Evolutionary conservation across 2,888 invertebrate species (phyloP), one percentile per base, ranked within the genome.

Genomic region (Alloplasta piceator): DNA sequence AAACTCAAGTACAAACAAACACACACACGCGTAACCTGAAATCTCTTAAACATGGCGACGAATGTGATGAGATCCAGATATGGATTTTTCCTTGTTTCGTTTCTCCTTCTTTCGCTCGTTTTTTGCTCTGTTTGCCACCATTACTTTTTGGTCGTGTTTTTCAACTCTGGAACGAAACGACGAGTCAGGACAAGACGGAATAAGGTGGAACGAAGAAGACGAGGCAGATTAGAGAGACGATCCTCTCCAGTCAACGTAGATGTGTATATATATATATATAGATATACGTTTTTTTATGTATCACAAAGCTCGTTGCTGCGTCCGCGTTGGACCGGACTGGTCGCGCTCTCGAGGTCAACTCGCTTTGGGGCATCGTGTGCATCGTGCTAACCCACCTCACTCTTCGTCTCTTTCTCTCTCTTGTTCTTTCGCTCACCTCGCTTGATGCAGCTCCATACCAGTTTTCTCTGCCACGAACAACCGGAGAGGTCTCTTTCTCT

Each of bases 321-420:
- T 79, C 86, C 76, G 56, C 75, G 71, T 71, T 79, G 78, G 60
- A 78, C 82, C 80, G 83, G 80, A 83, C 86, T 87, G 86, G 82
- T 81, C 84, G 85, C 85, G 85, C 87, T 87, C 88, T 87, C 80
- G 89, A 90, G 91, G 91, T 91, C 91, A 92, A 90, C 86, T 89
- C 86, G 91, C 91, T 91, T 90, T 91, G 88, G 91, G 91, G 91
- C 91, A 91, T 92, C 91, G 88, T 89, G 89, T 89, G 84, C 86
- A 86, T 88, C 89, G 91, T 91, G 91, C 91, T 86, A 87, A 88
- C 88, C 88, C 87, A 87, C 82, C 81, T 79, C 79, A 68, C 76
- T 87, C 86, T 43, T 58, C 66, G 63, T 75, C 61, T 88, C 85
- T 60, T 43, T 50, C 14, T 50, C 50, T 2, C 50, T 14, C 63